phyloP scores from a whole-genome alignment of 2,113 vertebrate species.

The Hylia prasina region DNA sequence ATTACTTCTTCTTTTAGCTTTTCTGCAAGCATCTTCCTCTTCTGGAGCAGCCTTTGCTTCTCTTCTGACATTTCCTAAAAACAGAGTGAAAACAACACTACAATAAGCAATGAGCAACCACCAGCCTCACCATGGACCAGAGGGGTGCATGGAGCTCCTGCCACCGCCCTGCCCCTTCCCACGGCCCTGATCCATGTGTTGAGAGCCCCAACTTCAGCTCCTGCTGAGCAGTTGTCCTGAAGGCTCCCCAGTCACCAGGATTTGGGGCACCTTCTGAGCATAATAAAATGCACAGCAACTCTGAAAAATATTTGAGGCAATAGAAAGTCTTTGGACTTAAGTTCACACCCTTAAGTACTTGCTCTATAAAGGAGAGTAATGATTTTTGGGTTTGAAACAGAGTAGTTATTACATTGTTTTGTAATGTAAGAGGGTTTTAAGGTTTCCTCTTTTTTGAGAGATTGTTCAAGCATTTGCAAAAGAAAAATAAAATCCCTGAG shows the following conservation, averaged over 20 bases:
- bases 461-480: neutral
- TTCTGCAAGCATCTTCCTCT: conserved; percentile 91
- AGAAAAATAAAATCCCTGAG: neutral
- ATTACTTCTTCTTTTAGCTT: conserved; percentile 98
- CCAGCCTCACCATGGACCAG: neutral
- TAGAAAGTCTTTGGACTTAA: neutral
- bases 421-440: neutral
- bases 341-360: rapidly evolving
- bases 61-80: conserved; percentile 82
- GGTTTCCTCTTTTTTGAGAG: neutral
- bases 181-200: rapidly evolving
- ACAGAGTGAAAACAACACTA: neutral
- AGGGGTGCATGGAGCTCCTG: neutral
- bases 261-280: neutral
- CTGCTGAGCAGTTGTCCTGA: neutral
- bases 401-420: neutral
- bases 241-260: neutral
- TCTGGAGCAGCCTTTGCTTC: conserved; percentile 87
- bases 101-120: neutral
- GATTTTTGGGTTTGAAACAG: neutral
- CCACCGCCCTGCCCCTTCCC: neutral
- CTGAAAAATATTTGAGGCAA: neutral
- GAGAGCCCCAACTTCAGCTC: neutral
- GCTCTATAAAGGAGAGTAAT: neutral
- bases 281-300: neutral